Percentiles rank a stretch among this genome's conserved stretches.
Conservation (phyloP, 2,888 invertebrate genomes). For the Lucinisca nassula region DNA sequence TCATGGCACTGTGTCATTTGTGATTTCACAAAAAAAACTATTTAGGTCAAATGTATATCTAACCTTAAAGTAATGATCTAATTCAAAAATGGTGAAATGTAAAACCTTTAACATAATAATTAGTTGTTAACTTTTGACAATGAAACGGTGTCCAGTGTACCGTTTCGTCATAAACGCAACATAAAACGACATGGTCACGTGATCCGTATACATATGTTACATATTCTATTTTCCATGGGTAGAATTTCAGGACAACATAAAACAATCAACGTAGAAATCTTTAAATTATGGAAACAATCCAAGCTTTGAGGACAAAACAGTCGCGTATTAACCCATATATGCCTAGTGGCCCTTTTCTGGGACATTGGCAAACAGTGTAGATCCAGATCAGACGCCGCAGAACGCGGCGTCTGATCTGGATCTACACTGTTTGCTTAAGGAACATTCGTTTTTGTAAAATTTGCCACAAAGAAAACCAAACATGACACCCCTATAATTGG, state of each 20-base stretch:
- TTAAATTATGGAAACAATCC: background rate
- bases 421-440: too few species aligned
- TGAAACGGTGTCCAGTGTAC: background rate
- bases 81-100: background rate
- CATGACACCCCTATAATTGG: too few species aligned
- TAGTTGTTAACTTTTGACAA: background rate
- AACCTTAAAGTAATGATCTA: background rate
- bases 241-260: background rate
- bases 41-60: background rate
- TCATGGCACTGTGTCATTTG: background rate
- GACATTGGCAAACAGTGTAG: too few species aligned
- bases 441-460: too few species aligned
- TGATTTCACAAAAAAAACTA: too few species aligned
- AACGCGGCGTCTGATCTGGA: too few species aligned
- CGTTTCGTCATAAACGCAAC: background rate
- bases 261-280: background rate
- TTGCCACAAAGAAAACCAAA: too few species aligned
- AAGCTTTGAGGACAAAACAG: too few species aligned
- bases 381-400: too few species aligned
- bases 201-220: background rate
- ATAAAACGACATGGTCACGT: background rate
- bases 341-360: too few species aligned
- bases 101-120: background rate
- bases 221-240: background rate
- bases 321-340: too few species aligned